A percentile compares a stretch with the other conserved stretches of the same genome.
These are phyloP conservation scores for Dicranocentrus wangi DNA, from an alignment of 2,888 invertebrate genomes.

Conservation along the genomic window DNA sequence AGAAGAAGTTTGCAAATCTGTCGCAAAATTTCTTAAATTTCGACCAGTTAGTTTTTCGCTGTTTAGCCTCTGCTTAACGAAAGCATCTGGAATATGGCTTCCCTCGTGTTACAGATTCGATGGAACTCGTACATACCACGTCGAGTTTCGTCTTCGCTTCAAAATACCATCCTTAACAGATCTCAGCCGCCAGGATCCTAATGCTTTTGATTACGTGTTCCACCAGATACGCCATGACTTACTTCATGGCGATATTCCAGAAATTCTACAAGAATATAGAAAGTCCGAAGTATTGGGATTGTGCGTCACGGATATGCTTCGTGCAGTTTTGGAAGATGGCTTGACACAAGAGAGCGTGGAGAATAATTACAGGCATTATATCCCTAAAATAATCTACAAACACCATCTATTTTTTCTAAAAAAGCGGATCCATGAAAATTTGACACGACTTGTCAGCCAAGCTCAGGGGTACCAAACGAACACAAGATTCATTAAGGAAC, in stretches of 20 bases:
- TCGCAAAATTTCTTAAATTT: conserved; percentile 84
- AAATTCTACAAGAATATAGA: conserved; percentile 85
- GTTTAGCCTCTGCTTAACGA: conserved; percentile 83
- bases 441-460: conserved; percentile 77
- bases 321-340: conserved; percentile 86
- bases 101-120: conserved; percentile 80
- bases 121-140: conserved; percentile 77
- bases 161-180: conserved; percentile 81
- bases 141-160: conserved; percentile 86
- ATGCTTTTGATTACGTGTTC: conserved; percentile 89
- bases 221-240: conserved; percentile 89
- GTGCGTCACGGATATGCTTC: conserved; percentile 90
- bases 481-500: conserved; percentile 83
- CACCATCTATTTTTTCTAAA: conserved; percentile 85
- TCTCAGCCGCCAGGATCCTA: conserved; percentile 81
- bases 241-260: conserved; percentile 84
- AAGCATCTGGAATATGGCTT: conserved; percentile 79
- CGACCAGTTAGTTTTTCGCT: conserved; percentile 85
- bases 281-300: conserved; percentile 87
- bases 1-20: conserved; percentile 81
- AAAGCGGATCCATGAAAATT: conserved; percentile 81
- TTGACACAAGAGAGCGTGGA: conserved; percentile 81
- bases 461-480: conserved; percentile 73
- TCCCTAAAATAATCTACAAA: conserved; percentile 85
- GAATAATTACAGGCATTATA: conserved; percentile 86